phyloP scores from a whole-genome alignment of 2,113 vertebrate genomes.

The Crotalus horridus region DNA sequence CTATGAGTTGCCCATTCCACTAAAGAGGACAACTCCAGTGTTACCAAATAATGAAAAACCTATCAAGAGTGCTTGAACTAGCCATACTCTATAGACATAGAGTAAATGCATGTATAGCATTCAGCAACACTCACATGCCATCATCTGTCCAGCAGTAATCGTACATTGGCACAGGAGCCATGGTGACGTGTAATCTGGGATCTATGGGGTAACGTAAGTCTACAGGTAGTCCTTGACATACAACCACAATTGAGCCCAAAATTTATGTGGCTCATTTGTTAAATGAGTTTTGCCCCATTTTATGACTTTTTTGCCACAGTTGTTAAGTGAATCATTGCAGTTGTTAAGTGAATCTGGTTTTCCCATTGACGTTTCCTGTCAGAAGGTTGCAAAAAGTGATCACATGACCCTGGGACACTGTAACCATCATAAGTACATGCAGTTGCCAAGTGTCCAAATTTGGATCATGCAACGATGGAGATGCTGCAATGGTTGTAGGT shows the following conservation, averaged over 20 bases:
- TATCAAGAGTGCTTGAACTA: not conserved
- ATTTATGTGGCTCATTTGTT: not conserved
- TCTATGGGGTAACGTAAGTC: not conserved
- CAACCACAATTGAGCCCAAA: not conserved
- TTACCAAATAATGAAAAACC: not conserved
- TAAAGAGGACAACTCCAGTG: not conserved
- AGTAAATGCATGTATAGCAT: not conserved
- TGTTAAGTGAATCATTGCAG: not conserved
- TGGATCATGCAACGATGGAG: not conserved
- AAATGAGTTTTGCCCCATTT: not conserved
- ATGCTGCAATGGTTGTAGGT: not conserved
- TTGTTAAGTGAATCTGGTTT: not conserved
- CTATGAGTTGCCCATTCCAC: not conserved
- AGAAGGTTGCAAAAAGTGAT: not conserved
- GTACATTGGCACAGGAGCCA: not conserved
- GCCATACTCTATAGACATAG: not conserved
- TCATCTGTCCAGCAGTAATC: not conserved
- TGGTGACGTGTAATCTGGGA: too few species aligned
- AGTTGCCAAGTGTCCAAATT: not conserved
- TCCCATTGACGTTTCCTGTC: not conserved
- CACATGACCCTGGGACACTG: not conserved
- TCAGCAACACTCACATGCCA: not conserved
- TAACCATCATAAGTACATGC: not conserved
- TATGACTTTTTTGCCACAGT: not conserved
- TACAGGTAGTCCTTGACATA: not conserved